Evolutionary conservation across 2,888 invertebrate species (phyloP), one percentile per base, ranked within the genome.

Genomic region (Machimus atricapillus): DNA sequence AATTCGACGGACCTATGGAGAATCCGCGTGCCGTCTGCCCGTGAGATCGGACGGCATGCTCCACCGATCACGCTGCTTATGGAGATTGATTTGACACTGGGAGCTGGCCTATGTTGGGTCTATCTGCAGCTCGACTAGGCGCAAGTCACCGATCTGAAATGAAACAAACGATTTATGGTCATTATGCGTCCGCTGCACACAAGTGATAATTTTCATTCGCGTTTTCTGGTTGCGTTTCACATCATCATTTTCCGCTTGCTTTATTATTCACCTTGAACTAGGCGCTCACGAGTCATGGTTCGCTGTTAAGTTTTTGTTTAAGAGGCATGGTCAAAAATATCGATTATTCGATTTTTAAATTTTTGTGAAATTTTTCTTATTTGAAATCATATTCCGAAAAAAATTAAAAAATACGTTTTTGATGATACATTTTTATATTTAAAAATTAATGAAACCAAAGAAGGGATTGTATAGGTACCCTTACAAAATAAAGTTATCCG

Each of bases 1-100:
- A 66, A 19, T 16, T 76, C 14, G 16, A 2, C 76, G 34, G 43
- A 46, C 14, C 27, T 46, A 23, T 43, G 43, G 14, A 5, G 23
- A 27, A 52, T 27, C 79, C n/a, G 46, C 43, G 43, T 46, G 43
- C 27, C 27, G 52, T 52, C 27, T 16, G 31, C 19, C 27, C 16
- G n/a, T 16, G 31, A n/a, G 81, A 46, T 46, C 16, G 81, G 56
- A 56, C 56, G 31, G 16, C 52, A 34, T 34, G 43, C 58, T 66
- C 83, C 34, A 40, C 34, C 73, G 83, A 83, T 83, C 83, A 37
- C 82, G 86, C 40, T 83, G 82, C 78, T 86, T 83, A 73, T 87
- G 86, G 46, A 77, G 88, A 88, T 88, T 88, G 87, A 88, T 88
- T 81, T 88, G 88, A 88, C 88, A 87, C 87, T 87, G 85, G 85